Percentiles rank a stretch among this genome's conserved stretches.
phyloP scores from a whole-genome alignment of 2,113 vertebrate genomes.

The Elgaria multicarinata region DNA sequence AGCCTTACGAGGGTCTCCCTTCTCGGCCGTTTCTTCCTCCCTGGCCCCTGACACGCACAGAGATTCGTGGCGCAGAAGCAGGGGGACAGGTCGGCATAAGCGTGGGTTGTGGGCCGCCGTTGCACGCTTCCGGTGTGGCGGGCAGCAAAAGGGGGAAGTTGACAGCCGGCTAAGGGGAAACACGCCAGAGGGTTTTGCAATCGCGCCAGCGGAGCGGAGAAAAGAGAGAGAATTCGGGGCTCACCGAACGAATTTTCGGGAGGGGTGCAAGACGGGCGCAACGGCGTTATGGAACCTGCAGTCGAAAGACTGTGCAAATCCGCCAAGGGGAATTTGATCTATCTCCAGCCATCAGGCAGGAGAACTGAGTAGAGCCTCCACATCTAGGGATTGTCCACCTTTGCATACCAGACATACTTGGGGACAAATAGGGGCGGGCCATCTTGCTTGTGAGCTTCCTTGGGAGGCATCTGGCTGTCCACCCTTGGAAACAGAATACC shows the following conservation, averaged over 20 bases:
- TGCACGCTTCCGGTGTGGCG: background rate
- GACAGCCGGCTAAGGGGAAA: background rate
- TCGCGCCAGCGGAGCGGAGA: too few relatives aligned
- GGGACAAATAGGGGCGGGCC: background rate
- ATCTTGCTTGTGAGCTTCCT: background rate
- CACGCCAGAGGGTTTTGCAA: background rate
- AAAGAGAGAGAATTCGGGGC: too few relatives aligned
- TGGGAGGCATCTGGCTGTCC: background rate
- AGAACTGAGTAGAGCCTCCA: too few relatives aligned
- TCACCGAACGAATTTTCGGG: background rate
- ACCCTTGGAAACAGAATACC: background rate
- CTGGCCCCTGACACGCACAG: background rate
- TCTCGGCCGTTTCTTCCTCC: background rate
- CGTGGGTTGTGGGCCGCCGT: background rate
- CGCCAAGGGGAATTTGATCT: background rate
- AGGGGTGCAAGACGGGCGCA: background rate
- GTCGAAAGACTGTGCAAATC: background rate
- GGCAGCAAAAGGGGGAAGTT: background rate
- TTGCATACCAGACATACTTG: background rate
- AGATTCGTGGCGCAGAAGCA: background rate
- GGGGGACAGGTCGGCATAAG: too few relatives aligned
- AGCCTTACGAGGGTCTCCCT: too few relatives aligned
- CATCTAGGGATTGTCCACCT: too few relatives aligned
- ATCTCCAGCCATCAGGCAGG: too few relatives aligned
- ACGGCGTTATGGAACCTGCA: background rate